Conservation (phyloP, 37 sponge, comb jelly and placozoan genomes). For the Mnemiopsis leidyi region DNA sequence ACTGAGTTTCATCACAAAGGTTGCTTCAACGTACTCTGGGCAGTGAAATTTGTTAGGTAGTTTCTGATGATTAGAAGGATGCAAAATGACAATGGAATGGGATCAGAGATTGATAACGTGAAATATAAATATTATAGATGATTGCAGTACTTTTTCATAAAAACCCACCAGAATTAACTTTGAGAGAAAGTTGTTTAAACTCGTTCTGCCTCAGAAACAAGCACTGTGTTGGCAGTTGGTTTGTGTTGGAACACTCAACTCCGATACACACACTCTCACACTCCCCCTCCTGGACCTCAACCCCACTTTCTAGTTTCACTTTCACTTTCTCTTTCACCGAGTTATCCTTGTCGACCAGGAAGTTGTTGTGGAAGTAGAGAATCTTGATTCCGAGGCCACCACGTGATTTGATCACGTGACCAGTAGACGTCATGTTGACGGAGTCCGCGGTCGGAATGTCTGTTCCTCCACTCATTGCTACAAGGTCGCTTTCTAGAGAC, state of each 20-base stretch:
- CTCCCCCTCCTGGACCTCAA: not conserved
- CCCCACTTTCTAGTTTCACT: not conserved
- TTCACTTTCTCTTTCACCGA: not conserved
- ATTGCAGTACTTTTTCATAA: no score
- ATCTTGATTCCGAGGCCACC: constrained; percentile 20
- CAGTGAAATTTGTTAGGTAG: no score
- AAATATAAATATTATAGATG: not conserved
- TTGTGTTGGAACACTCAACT: constrained; percentile 38
- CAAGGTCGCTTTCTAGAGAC: constrained; percentile 15
- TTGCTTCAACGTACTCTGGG: constrained; percentile 42
- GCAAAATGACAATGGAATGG: not conserved
- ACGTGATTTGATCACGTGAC: constrained; percentile 55
- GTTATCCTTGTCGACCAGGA: not conserved
- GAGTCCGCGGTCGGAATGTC: not conserved
- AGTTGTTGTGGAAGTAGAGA: not conserved
- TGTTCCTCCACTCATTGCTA: not conserved
- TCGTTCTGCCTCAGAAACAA: not conserved
- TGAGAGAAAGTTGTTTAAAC: not conserved
- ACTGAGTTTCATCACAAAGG: not conserved
- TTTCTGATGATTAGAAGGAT: not conserved
- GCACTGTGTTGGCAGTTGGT: constrained; percentile 40
- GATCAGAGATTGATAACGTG: not conserved
- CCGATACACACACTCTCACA: not conserved
- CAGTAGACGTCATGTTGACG: not conserved
- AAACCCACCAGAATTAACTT: constrained; percentile 43